These are phyloP conservation scores for Mactromeris polynyma DNA, from an alignment of 2,888 invertebrate species.

Conservation along the genomic window DNA sequence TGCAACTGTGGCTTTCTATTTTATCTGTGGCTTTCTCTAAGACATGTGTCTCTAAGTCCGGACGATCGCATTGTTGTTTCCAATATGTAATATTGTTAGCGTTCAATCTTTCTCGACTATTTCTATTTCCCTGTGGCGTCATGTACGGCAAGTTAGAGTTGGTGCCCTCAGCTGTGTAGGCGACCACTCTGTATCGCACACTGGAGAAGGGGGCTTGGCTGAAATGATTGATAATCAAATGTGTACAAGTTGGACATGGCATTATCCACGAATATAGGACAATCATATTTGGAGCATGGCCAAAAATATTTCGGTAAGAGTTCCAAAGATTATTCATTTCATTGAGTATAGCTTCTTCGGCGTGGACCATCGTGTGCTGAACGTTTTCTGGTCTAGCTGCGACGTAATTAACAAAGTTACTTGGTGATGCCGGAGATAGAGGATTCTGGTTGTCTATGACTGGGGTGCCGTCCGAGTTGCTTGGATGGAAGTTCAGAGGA, in stretches of 20 bases:
- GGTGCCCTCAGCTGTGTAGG: not conserved
- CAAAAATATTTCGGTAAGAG: not conserved
- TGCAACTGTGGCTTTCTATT: not conserved
- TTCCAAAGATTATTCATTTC: not conserved
- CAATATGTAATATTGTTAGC: not conserved
- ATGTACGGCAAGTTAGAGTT: not conserved
- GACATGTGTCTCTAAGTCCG: not conserved
- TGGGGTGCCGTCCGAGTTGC: not conserved
- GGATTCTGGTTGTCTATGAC: not conserved
- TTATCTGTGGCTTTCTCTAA: not conserved
- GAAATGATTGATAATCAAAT: not conserved
- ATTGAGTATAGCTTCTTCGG: not conserved
- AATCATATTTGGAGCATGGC: not conserved
- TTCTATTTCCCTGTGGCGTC: not conserved
- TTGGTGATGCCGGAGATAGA: not conserved
- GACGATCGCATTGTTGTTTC: not conserved
- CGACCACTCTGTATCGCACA: not conserved
- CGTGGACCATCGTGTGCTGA: not conserved
- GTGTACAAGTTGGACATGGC: not conserved
- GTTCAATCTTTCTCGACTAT: not conserved
- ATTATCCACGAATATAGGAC: constrained; percentile 9
- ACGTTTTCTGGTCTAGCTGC: not conserved
- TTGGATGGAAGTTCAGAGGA: not conserved
- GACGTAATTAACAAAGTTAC: not conserved
- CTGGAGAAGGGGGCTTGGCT: not conserved